phyloP scores from a whole-genome alignment of 92 coral and sea anemone genomes.

The Chrysogorgia sp. region DNA sequence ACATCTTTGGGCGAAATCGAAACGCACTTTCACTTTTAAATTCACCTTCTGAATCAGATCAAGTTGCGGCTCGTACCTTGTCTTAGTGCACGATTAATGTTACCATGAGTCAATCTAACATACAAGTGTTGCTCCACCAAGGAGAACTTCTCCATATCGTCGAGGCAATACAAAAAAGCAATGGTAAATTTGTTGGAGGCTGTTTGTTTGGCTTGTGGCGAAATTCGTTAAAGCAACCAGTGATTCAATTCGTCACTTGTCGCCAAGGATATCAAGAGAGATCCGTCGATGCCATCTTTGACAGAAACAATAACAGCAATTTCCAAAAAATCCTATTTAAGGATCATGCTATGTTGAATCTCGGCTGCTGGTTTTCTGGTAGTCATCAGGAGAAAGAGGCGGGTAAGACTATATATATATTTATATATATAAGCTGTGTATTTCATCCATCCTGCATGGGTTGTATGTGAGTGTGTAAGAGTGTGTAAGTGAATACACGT shows the following conservation, averaged over 20 bases:
- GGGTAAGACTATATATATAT: background rate
- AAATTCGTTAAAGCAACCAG: constrained; percentile 40
- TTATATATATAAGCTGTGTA: too few species aligned
- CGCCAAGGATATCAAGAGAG: background rate
- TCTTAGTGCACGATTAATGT: background rate
- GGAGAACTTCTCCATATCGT: background rate
- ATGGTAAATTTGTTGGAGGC: background rate
- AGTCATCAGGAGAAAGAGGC: background rate
- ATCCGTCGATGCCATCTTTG: background rate
- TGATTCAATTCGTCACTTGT: constrained; percentile 38
- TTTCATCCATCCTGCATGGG: too few species aligned
- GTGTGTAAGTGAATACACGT: too few species aligned
- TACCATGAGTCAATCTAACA: constrained; percentile 23
- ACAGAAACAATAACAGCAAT: background rate
- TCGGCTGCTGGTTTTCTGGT: constrained; percentile 39
- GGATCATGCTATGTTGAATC: constrained; percentile 14
- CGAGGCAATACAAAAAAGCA: background rate
- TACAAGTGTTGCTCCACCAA: constrained; percentile 1
- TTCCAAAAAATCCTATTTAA: background rate
- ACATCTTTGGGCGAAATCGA: too few species aligned
- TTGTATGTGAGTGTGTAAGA: too few species aligned
- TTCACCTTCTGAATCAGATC: too few species aligned
- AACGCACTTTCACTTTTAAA: too few species aligned
- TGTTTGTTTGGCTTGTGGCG: constrained; percentile 44
- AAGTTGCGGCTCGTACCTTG: too few species aligned